Evolutionary conservation across 2,113 vertebrate genomes (phyloP), one percentile per base, ranked within the genome.

Genomic region (Psilopogon haemacephalus): DNA sequence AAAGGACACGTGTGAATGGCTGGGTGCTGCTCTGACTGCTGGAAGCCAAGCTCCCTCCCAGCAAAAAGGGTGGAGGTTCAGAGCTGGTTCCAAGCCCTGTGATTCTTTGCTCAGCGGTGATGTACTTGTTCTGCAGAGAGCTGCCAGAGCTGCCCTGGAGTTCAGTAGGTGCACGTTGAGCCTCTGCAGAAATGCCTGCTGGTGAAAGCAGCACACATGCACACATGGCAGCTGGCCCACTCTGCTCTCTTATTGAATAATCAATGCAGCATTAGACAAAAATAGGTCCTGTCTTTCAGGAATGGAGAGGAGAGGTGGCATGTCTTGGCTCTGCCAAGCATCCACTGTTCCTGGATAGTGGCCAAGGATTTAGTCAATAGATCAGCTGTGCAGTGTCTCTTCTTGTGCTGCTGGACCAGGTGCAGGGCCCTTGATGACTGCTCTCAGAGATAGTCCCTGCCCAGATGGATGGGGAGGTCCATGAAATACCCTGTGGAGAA

Each of bases 261-360:
- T 95, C 94, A 89, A 73, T 94, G 88, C 86, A 90, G 73, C 81
- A 92, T 80, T 63, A 81, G 92, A 90, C 67, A 93, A 94, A 96
- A 96, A 96, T 93, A 96, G 92, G 68, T 55, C 67, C 84, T 50
- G 67, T 82, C 80, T 89, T 95, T 93, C 86, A 82, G 78, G 52
- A 94, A 30, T 4, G 3, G 74, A 76, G 52, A 42, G 3, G 74
- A 76, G 52, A 42, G 77, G 84, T 12, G n/a, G 84, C 84, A 30
- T 35, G 71, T 69, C 95, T 95, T 3, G 0, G 78, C 71, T 93
- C 55, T 79, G 78, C 50, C 0, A 1, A 84, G 80, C 62, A 68
- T 78, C 59, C 32, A 0, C 67, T 78, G 62, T 24, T 82, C 76
- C 81, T 96, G 95, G 76, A 48, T 4, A n/a, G 56, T 0, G 2